These are phyloP conservation scores for Ictidomys tridecemlineatus DNA, from an alignment of 2,113 vertebrate genomes.

Conservation along the genomic window DNA sequence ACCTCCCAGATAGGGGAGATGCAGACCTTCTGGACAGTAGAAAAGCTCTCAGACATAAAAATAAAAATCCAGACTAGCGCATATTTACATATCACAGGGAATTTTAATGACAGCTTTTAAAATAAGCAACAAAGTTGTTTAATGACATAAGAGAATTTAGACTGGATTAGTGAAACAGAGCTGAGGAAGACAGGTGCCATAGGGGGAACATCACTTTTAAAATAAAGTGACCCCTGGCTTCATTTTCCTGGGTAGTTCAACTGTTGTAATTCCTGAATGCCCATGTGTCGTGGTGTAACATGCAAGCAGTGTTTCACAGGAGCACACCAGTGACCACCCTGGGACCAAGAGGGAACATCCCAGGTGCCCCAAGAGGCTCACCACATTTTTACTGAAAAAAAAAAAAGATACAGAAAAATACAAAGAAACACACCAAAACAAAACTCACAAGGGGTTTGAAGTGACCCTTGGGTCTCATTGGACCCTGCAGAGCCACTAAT, in stretches of 20 bases:
- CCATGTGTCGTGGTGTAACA: fast-evolving
- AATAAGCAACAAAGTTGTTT: not conserved
- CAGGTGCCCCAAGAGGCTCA: not conserved
- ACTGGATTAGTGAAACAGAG: not conserved
- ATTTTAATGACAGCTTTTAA: not conserved
- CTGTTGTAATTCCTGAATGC: too few species aligned
- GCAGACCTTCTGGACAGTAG: too few species aligned
- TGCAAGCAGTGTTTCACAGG: fast-evolving
- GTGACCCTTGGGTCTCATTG: not conserved
- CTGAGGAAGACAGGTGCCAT: not conserved
- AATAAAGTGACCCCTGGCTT: not conserved
- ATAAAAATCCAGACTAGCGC: not conserved
- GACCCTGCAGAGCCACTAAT: not conserved
- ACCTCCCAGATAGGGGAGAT: too few species aligned
- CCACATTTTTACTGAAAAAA: not conserved
- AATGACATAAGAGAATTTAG: not conserved
- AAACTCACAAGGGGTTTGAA: not conserved
- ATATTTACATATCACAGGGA: not conserved
- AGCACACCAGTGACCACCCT: fast-evolving
- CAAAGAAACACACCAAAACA: not conserved
- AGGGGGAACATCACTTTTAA: too few species aligned
- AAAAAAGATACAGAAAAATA: not conserved
- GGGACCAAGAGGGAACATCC: not conserved
- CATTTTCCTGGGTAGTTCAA: not conserved
- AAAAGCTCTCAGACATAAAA: not conserved